Evolutionary conservation across 2,797 vertebrate genomes (phyloP).

Genomic region (Avahi laniger): DNA sequence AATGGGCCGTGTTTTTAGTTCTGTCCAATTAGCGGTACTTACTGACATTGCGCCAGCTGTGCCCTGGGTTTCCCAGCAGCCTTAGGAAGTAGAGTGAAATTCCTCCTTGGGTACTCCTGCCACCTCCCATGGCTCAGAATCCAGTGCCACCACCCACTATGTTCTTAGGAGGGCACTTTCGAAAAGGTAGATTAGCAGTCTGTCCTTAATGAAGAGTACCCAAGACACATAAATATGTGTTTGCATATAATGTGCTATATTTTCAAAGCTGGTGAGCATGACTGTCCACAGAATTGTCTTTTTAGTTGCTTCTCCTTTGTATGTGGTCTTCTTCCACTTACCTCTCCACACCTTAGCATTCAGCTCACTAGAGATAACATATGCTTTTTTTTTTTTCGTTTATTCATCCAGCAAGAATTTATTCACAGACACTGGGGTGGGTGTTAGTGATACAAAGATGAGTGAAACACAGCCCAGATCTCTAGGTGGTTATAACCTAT

Average conservation of each 20-base stretch:
- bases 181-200: neutral
- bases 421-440: neutral
- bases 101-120: neutral
- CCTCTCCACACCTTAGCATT: neutral
- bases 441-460: neutral
- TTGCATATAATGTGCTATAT: too few relatives aligned
- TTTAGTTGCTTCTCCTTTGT: neutral
- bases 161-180: neutral
- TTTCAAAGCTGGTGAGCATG: neutral
- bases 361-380: neutral
- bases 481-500: neutral
- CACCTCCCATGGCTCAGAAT: neutral
- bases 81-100: neutral
- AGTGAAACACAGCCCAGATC: neutral
- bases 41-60: neutral
- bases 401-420: neutral
- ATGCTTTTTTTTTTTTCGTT: neutral
- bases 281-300: neutral
- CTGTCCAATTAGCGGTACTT: fast-evolving
- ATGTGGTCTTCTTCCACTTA: neutral
- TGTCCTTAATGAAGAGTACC: neutral
- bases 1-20: neutral
- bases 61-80: neutral
- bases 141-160: fast-evolving
- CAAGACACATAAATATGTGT: neutral